These are phyloP conservation scores for Brachionus calyciflorus DNA, from an alignment of 1,140 invertebrate genomes.

Conservation along the genomic window DNA sequence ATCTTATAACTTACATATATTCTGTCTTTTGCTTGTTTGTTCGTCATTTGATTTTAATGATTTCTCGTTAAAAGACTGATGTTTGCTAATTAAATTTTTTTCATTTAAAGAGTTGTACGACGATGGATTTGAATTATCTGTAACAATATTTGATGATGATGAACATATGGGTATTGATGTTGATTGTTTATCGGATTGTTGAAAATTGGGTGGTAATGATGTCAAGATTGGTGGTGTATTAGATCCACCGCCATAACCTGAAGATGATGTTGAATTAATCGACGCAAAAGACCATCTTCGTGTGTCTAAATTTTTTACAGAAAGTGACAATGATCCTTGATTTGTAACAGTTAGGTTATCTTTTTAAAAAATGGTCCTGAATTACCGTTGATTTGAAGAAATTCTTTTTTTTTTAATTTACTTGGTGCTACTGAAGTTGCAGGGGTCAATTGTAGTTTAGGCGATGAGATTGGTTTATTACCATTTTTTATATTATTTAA, in stretches of 20 bases:
- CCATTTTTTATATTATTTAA: slow-evolving; percentile 4
- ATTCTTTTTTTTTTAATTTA: background rate
- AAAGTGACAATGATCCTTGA: background rate
- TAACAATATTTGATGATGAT: slow-evolving; percentile 18
- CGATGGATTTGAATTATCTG: slow-evolving; percentile 15
- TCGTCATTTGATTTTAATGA: background rate
- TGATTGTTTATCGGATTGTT: background rate
- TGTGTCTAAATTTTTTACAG: slow-evolving; percentile 18
- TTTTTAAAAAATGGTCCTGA: too few relatives aligned
- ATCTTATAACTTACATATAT: background rate
- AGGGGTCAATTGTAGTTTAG: slow-evolving; percentile 11
- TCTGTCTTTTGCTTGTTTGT: background rate
- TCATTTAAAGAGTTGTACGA: slow-evolving; percentile 21
- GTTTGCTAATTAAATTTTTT: background rate
- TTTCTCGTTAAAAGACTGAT: background rate
- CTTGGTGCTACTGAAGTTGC: background rate
- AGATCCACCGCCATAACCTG: slow-evolving; percentile 36
- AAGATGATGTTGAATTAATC: slow-evolving; percentile 27
- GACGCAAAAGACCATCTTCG: slow-evolving; percentile 44
- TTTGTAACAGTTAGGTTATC: too few relatives aligned
- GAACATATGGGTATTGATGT: slow-evolving; percentile 16
- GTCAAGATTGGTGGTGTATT: slow-evolving; percentile 30
- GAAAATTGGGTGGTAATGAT: background rate
- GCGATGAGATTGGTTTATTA: background rate
- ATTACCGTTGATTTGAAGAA: too few relatives aligned